Base-by-base conservation (phyloP, 2,113 vertebrate genomes). In the Morphnarchus princeps region DNA sequence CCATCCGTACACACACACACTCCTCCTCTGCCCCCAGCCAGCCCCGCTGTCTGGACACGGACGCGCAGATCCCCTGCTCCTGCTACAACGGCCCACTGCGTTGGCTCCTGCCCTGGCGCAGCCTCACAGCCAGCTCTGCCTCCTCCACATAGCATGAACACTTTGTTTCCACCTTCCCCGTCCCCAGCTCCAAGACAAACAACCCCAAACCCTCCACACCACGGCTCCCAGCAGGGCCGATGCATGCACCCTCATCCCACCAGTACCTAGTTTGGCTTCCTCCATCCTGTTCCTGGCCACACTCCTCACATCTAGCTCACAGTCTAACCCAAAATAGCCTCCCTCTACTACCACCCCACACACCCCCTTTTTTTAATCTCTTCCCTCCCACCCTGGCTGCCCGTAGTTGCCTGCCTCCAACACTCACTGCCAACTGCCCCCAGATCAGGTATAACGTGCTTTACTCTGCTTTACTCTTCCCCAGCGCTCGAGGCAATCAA, bases 321-420 rank as follows among this genome's bases (percentile, higher is more conserved):
- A 21, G 57, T 13, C 71, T 34, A 20, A 45, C 52, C 38, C n/a
- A 16, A 9, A 62, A 69, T 0, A 69, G 9, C n/a, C 29, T 50
- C 43, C 47, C 42, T 31, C 15, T 17, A 7, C 21, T 50, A 17
- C 25, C 31, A 24, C 20, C 21, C 34, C 32, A 0, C 5, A 6
- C 8, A 7, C 3, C 4, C 13, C 6, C 12, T 1, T 4, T 47
- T 55, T 29, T 6, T 0, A 76, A 21, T n/a, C 26, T 16, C n/a
- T 18, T 26, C 54, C 28, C 47, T 78, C 49, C 9, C 71, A 5
- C 28, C 12, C 10, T 5, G 16, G 16, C 31, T 38, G 61, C 16
- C 28, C 1, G 0, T 4, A 2, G 25, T 4, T 15, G 43, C 52
- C 45, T 32, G 28, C 18, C 45, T 45, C 32, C 50, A 10, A 0